Conservation (phyloP, 2,888 invertebrate genomes). For the Scaptomyza reducta region DNA sequence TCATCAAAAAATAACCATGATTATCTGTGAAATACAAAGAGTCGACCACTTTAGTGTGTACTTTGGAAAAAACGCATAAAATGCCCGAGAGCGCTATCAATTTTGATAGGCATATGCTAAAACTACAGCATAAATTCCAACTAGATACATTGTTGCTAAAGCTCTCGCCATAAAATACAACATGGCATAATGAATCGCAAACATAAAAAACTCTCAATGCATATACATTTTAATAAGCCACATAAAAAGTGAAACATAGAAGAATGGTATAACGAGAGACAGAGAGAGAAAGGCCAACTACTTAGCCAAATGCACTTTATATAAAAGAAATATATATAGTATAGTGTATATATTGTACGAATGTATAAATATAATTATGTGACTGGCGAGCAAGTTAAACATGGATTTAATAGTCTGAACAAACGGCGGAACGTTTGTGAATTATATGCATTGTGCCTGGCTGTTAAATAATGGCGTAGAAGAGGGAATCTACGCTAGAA, state of each 20-base stretch:
- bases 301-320: constrained; percentile 32
- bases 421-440: constrained; percentile 49
- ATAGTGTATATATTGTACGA: constrained; percentile 6
- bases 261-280: not conserved
- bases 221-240: constrained; percentile 70
- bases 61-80: constrained; percentile 46
- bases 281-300: constrained; percentile 11
- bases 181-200: constrained; percentile 49
- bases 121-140: constrained; percentile 28
- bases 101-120: constrained; percentile 65
- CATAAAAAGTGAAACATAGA: constrained; percentile 23
- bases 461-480: constrained; percentile 34
- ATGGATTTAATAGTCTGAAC: constrained; percentile 50
- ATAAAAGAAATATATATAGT: constrained; percentile 18
- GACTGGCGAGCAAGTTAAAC: constrained; percentile 54
- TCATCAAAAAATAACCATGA: constrained; percentile 32
- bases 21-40: constrained; percentile 25
- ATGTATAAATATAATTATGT: constrained; percentile 60
- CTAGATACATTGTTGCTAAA: constrained; percentile 38
- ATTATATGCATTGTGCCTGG: constrained; percentile 52
- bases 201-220: constrained; percentile 53
- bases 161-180: constrained; percentile 36
- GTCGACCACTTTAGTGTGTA: constrained; percentile 34
- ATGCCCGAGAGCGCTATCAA: constrained; percentile 53
- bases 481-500: constrained; percentile 38